Evolutionary conservation across 2,888 invertebrate species (phyloP), one percentile per base, ranked within the genome.

Genomic region (Dioctria rufipes): DNA sequence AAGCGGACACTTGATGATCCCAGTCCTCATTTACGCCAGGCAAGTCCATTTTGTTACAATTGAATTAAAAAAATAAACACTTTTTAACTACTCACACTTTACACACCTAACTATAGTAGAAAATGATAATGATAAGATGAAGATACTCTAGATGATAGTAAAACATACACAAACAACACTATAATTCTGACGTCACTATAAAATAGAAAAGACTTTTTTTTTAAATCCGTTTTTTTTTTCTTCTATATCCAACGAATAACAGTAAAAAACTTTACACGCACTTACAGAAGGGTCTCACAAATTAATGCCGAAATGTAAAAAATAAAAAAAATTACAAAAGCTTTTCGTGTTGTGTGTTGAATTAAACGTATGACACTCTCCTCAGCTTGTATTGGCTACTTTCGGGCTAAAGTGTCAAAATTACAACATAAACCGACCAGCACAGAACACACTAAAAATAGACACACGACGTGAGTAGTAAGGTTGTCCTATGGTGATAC

Each of bases 1-100:
- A 90, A 67, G 91, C 91, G 81, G 91, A 91, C 83, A 91, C 91
- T 86, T 92, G 91, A 84, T 91, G 90, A 88, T 92, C 92, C 92
- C 92, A 92, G 87, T 91, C 91, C 89, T 91, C 91, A 82, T 81
- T 84, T 61, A 85, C 84, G 81, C 83, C 83, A 63, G 84, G 84
- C 82, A 85, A 82, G 83, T 85, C 84, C 84, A 85, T 85, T 51
- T 69, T 65, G 71, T 61, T 60, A 71, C 60, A 39, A 71, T 11
- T 25, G 25, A 25, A 25, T 25, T 25, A 25, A 39, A 13, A 42
- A 9, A n/a, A 9, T 43, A 13, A 25, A 63, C 77, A 77, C 77
- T 37, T 25, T 9, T 25, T 37, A 73, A 73, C 60, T 58, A 42
- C 13, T 60, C 60, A 25, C 25, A 73, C 60, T 73, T 43, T 40